A percentile compares a stretch with the other conserved stretches of the same genome.
Evolutionary conservation across 2,888 invertebrate species (phyloP).

Genomic region (Carabus problematicus): DNA sequence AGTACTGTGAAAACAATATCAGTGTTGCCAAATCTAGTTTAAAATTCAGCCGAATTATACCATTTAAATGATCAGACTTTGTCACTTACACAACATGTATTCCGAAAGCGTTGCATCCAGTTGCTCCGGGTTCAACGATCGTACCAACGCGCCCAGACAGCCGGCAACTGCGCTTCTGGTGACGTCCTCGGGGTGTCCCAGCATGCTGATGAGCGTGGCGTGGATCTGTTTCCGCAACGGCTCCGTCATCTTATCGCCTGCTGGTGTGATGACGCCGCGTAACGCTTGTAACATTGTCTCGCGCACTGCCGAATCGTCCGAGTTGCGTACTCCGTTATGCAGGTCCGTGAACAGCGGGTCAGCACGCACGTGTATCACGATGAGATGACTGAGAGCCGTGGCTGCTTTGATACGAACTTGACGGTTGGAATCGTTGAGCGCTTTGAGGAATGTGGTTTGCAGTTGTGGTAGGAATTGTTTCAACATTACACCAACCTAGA

Average conservation of each 20-base stretch:
- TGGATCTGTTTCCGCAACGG: conserved; percentile 77
- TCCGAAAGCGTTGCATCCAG: conserved; percentile 75
- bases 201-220: conserved; percentile 70
- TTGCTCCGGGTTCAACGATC: conserved; percentile 77
- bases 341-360: conserved; percentile 96
- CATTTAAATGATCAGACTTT: too few relatives aligned
- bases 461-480: conserved; percentile 98
- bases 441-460: conserved; percentile 97
- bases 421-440: conserved; percentile 88
- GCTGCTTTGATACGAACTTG: conserved; percentile 90
- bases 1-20: too few relatives aligned
- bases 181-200: conserved; percentile 79
- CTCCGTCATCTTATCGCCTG: conserved; percentile 89
- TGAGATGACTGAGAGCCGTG: conserved; percentile 84
- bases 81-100: conserved; percentile 75
- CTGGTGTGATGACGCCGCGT: conserved; percentile 81
- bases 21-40: too few relatives aligned
- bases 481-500: conserved; percentile 88
- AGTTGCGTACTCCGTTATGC: conserved; percentile 81
- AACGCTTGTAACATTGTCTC: conserved; percentile 95
- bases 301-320: conserved; percentile 85
- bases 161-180: conserved; percentile 85
- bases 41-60: too few relatives aligned
- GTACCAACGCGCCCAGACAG: conserved; percentile 85
- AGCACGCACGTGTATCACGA: conserved; percentile 89